Base-by-base conservation (phyloP, 2,888 invertebrate genomes). In the Oscheius sp. region DNA sequence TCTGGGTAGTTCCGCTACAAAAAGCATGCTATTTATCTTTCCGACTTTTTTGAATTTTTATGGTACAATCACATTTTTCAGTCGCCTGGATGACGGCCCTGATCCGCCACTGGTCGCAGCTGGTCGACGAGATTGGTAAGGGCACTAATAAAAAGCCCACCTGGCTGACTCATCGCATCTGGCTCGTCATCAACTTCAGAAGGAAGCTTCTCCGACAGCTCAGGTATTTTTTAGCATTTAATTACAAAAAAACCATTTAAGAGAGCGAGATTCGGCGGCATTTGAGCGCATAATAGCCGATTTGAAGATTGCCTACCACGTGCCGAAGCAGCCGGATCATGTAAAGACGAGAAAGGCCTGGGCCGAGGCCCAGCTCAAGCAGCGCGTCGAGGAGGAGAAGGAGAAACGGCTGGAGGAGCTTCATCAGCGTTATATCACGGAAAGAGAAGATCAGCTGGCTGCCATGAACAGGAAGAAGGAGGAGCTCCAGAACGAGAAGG, bases 21-120 rank as follows among this genome's bases (percentile, higher is more conserved):
- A 21, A 21, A 21, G 21, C 21, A 21, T 0, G 21, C 21, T 21
- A 21, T 21, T 21, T 21, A 21, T 21, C 21, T 21, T 21, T 21
- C 21, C 21, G 21, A 21, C 21, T 21, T 21, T 21, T 21, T 21
- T 21, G 21, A 21, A 21, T 21, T 21, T 21, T 21, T 21, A 21
- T 21, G 21, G 21, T 21, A 21, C 21, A 21, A 21, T 21, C 21
- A 21, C 21, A 21, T 48, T 32, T 76, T 78, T 70, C 74, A 88
- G 88, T 88, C 75, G 88, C 84, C 13, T 86, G 83, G 85, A 75
- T 84, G 63, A 88, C 88, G 5, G 87, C 85, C 42, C 76, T 84
- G 13, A 89, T 88, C 75, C 84, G 88, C 13, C 87, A 88, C 66
- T 89, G 85, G 86, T 86, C 85, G 11, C 79, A 83, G 60, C 79